Evolutionary conservation across 2,797 vertebrate species (phyloP).

Genomic region (Pelodytes ibericus): DNA sequence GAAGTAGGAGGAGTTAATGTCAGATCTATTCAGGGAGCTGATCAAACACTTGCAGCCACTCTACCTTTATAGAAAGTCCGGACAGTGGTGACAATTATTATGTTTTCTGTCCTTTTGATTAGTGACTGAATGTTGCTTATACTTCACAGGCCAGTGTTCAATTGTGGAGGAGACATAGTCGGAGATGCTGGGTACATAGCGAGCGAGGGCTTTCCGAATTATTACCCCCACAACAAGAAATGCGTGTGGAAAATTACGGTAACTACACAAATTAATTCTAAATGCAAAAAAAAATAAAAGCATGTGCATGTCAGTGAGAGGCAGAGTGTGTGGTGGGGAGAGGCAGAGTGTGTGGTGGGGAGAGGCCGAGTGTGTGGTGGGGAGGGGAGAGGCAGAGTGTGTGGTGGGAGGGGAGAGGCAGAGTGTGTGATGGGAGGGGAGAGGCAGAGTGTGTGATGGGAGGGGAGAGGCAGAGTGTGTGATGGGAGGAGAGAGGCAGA

Average conservation of each 20-base stretch:
- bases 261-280: conserved; percentile 15
- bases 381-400: background rate
- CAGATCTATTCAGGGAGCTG: too few species aligned
- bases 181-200: conserved; percentile 84
- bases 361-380: background rate
- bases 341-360: background rate
- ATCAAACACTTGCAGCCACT: too few species aligned
- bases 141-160: conserved; percentile 79
- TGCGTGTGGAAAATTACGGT: conserved; percentile 90
- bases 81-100: too few species aligned
- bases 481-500: too few species aligned
- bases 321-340: background rate
- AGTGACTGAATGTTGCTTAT: too few species aligned
- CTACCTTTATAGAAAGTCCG: too few species aligned
- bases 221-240: conserved; percentile 83
- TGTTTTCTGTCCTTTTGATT: too few species aligned
- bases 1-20: too few species aligned
- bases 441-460: background rate
- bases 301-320: too few species aligned
- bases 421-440: background rate
- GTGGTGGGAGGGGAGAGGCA: background rate
- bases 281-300: background rate
- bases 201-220: conserved; percentile 85
- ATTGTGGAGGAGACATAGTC: conserved; percentile 81
- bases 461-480: too few species aligned